phyloP scores from a whole-genome alignment of 2,797 vertebrate genomes.

The Acipenser ruthenus region DNA sequence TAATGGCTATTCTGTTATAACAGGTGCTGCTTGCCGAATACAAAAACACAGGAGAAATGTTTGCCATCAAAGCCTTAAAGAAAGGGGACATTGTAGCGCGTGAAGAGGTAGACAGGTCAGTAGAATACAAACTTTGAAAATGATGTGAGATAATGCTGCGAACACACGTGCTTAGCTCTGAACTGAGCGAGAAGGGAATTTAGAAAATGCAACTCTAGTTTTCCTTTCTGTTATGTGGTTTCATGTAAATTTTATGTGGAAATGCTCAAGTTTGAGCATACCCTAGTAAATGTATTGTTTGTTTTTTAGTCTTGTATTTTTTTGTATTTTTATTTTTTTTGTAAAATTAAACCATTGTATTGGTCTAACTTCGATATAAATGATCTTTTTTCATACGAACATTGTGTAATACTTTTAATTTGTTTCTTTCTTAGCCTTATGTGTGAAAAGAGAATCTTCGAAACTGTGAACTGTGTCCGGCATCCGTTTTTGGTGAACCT shows the following conservation, averaged over 20 bases:
- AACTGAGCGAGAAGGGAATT: too few species aligned
- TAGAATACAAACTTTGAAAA: too few species aligned
- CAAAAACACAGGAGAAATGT: constrained; percentile 74
- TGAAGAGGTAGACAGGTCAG: constrained; percentile 78
- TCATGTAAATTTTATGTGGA: neutral
- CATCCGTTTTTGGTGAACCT: constrained; percentile 74
- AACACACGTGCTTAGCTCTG: too few species aligned
- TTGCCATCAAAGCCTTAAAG: constrained; percentile 76
- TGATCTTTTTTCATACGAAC: neutral
- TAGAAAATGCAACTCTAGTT: too few species aligned
- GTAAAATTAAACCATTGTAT: neutral
- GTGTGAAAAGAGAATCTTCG: constrained; percentile 75
- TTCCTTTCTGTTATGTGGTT: neutral
- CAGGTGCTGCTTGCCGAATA: constrained; percentile 71
- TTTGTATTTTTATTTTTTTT: neutral
- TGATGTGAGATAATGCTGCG: too few species aligned
- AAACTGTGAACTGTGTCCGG: constrained; percentile 75
- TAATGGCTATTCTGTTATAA: constrained; percentile 23
- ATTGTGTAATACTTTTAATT: too few species aligned
- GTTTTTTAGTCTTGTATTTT: neutral
- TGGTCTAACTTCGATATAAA: neutral
- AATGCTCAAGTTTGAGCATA: neutral
- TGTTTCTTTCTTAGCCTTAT: constrained; percentile 58
- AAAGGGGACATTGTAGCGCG: constrained; percentile 71
- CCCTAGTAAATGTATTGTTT: constrained; percentile 26